Evolutionary conservation across 2,113 vertebrate genomes (phyloP), one percentile per base, ranked within the genome.

Genomic region (Lathamus discolor): DNA sequence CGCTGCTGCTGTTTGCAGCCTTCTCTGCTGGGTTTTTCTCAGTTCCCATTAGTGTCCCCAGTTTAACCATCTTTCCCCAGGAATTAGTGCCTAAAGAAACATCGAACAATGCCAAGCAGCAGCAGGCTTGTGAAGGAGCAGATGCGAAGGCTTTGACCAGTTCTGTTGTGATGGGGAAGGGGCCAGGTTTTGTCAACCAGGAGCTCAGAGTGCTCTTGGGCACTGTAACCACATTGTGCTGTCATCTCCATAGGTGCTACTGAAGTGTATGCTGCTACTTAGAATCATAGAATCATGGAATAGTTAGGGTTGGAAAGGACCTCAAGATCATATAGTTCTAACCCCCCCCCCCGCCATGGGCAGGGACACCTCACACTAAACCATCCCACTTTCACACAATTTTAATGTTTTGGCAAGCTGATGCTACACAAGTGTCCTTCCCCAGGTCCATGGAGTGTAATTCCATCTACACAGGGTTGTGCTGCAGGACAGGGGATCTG

Each of bases 141-240:
- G 33, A 51, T 55, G 4, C 19, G 92, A 91, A 81, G 33, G n/a
- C 28, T 61, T 52, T 52, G 41, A 35, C 5, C 59, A 55, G 49
- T 9, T 61, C 63, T 79, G 49, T 43, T 25, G 27, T 29, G 86
- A 55, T 48, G 83, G 44, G 23, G 17, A 63, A 55, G 39, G 11
- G 23, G 15, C 44, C 41, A 61, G 66, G 22, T 68, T 90, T 72
- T 73, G 19, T 17, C 69, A 79, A 7, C 37, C 88, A 92, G 46
- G 27, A 90, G 48, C 39, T 86, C 48, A n/a, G 43, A 61, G 83
- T 39, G 69, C n/a, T 51, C 37, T 22, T 49, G 46, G 46, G 17
- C 0, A 0, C 23, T 7, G 3, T 35, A 77, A 81, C 63, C n/a
- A 44, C 41, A 6, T 8, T 1, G 2, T 29, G 25, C 22, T 52